Evolutionary conservation across 2,888 invertebrate genomes (phyloP), one percentile per base, ranked within the genome.

Genomic region (Ypsolopha scabrella): DNA sequence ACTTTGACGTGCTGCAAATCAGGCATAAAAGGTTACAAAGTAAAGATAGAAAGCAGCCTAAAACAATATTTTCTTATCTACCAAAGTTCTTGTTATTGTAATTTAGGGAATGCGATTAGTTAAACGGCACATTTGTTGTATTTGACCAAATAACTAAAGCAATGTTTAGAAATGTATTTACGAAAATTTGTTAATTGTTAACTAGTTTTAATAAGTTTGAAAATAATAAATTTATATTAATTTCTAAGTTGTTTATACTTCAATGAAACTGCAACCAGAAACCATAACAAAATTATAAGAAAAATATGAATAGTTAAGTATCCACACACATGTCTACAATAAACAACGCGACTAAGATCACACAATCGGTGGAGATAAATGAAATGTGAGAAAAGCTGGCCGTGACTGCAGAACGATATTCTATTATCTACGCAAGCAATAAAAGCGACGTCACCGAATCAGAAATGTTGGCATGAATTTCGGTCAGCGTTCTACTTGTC

Each of bases 401-500:
- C 24, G 14, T 8, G 14, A 6, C 43, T 13, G 43, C 6, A 43
- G 43, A 24, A 24, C 11, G 13, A 43, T 43, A 43, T 43, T 13
- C 11, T 43, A 43, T 6, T 13, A 14, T 8, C 13, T 47, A 47
- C 33, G 33, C 34, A 58, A 56, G 53, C 54, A 55, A 57, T 52
- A 58, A 56, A 60, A 56, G 59, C 54, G 55, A 61, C 61, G 64
- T 13, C 58, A 61, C 58, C 57, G 52, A 60, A 63, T 61, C 60
- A 62, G 65, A 68, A 69, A 67, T 68, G 74, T 80, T 85, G 83
- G 81, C 82, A 80, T 75, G 66, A 67, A 70, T 73, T 71, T 67
- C 74, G 78, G 78, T 73, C 74, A 74, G 71, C 69, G 85, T 75
- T 72, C 85, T 75, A 85, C 63, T 73, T 83, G 78, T 80, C 76